A percentile compares a stretch with the other conserved stretches of the same genome.
Conservation (phyloP, 2,113 vertebrate species). For the Burhinus oedicnemus region DNA sequence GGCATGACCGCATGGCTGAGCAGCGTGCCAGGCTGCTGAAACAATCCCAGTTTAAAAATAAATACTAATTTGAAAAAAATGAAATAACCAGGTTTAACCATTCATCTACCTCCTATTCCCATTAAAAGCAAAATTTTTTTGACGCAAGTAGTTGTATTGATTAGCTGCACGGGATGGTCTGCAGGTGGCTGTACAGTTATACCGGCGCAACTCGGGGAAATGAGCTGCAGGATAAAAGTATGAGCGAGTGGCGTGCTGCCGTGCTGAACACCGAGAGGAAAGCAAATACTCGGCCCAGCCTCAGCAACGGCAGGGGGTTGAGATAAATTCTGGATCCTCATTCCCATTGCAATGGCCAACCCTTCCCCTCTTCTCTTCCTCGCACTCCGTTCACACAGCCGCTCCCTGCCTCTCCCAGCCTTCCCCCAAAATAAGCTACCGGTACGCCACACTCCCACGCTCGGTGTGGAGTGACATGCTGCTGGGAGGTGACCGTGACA, state of each 20-base stretch:
- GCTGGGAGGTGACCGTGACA: too few relatives aligned
- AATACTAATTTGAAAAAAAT: not conserved
- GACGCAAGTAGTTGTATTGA: not conserved
- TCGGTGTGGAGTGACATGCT: too few relatives aligned
- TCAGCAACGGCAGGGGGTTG: not conserved
- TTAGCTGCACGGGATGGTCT: fast-evolving
- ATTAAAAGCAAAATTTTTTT: not conserved
- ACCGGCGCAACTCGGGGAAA: not conserved
- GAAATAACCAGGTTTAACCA: not conserved
- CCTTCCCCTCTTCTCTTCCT: too few relatives aligned
- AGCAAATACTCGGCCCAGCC: not conserved
- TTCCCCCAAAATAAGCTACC: too few relatives aligned
- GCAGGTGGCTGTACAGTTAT: not conserved
- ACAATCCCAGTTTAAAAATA: not conserved
- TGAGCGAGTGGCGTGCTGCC: fast-evolving
- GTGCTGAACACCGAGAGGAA: not conserved
- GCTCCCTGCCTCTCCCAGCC: too few relatives aligned
- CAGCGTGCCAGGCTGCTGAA: not conserved
- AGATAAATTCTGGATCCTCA: too few relatives aligned
- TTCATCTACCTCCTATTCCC: not conserved
- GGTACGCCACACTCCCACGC: too few relatives aligned
- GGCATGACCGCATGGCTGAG: not conserved
- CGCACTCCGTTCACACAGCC: too few relatives aligned
- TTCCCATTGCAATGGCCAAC: too few relatives aligned
- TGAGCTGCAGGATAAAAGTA: too few relatives aligned